A percentile compares a stretch with the other conserved stretches of the same genome.
Evolutionary conservation across 2,113 vertebrate genomes (phyloP).

Genomic region (Crotalus horridus): DNA sequence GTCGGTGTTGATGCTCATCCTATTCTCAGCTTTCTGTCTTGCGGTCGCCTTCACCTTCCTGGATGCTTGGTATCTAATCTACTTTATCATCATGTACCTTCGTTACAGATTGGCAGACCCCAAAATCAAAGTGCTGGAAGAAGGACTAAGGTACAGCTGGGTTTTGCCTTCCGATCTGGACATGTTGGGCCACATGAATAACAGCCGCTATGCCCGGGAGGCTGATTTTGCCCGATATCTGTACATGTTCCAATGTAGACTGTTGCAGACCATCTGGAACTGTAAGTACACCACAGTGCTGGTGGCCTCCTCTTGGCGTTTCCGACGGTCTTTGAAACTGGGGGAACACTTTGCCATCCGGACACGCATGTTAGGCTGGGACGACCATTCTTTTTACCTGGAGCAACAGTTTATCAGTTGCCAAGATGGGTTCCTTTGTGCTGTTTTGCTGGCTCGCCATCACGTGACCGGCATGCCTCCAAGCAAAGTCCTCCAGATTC

Average conservation of each 20-base stretch:
- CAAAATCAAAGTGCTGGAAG: constrained; percentile 73
- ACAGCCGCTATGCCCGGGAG: constrained; percentile 85
- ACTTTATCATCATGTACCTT: constrained; percentile 66
- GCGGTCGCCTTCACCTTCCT: constrained; percentile 71
- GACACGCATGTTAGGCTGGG: constrained; percentile 75
- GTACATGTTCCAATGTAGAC: constrained; percentile 77
- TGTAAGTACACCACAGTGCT: constrained; percentile 70
- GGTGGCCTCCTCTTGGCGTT: constrained; percentile 72
- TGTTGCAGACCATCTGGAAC: constrained; percentile 71
- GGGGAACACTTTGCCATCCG: constrained; percentile 67
- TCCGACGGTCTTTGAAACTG: constrained; percentile 69
- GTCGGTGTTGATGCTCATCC: constrained; percentile 49
- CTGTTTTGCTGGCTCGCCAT: constrained; percentile 76
- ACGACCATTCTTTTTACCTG: constrained; percentile 79
- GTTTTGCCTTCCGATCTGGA: constrained; percentile 86
- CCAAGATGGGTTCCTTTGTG: constrained; percentile 76
- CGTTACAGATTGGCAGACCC: constrained; percentile 72
- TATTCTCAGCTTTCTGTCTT: constrained; percentile 32
- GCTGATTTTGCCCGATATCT: constrained; percentile 83
- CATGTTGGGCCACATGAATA: constrained; percentile 89
- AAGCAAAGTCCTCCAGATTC: constrained; percentile 71
- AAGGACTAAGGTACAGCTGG: constrained; percentile 70
- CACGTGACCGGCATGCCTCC: constrained; percentile 71
- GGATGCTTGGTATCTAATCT: constrained; percentile 80
- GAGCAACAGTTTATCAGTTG: constrained; percentile 81